Base-by-base conservation (phyloP, 2,113 vertebrate species). In the Ciconia boyciana region DNA sequence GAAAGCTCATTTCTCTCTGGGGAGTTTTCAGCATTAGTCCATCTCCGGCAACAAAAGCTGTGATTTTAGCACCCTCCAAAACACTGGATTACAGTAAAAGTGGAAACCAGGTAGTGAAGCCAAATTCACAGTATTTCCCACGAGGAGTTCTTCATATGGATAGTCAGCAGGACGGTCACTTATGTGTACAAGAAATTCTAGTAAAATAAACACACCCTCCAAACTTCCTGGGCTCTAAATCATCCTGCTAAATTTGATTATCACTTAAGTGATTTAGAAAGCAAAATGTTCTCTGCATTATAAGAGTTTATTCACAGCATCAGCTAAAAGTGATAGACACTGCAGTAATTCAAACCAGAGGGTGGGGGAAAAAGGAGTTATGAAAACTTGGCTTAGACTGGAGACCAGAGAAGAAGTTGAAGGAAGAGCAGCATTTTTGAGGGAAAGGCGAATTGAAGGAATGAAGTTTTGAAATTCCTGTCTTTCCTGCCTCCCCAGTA, bases 361-460 rank as follows among this genome's bases (percentile, higher is more conserved):
- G 39, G 70, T 29, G 72, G 52, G 83, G 76, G 76, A 2, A 8
- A n/a, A 87, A 89, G 60, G 78, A 97, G 84, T 96, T 88, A 95
- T 90, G 91, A 96, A 97, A 97, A 91, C 84, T 97, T 97, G 96
- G 96, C 97, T 96, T 95, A 7, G 58, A 34, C 51, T 77, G 71
- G 75, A 93, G 96, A 97, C 75, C 87, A 94, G 87, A 90, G 94
- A 89, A 96, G 88, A 94, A 94, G 84, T 51, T 95, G 93, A 95
- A 96, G 94, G 94, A 97, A 97, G 96, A 94, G 87, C 71, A 95
- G 95, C 97, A 97, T 97, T 97, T 97, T 95, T 97, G 97, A 97
- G 97, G 96, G 95, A 95, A 97, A 87, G 89, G 94, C 64, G 1
- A 96, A 91, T 62, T 83, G 94, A 83, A 96, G 96, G 97, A 96